Evolutionary conservation across 2,113 vertebrate species (phyloP), one percentile per base, ranked within the genome.

Genomic region (Triplophysa tibetana): DNA sequence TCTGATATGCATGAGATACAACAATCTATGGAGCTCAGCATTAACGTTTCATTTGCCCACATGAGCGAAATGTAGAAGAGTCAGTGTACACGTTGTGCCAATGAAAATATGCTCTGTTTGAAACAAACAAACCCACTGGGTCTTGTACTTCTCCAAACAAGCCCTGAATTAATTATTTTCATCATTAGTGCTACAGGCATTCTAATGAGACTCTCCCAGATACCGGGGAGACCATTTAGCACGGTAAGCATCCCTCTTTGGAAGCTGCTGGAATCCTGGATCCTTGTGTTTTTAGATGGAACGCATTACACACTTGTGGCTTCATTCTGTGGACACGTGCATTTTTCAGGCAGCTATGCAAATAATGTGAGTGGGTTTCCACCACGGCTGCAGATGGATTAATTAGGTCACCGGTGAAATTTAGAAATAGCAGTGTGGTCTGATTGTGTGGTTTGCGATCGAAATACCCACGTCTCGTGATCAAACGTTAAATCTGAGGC

Each of bases 121-220:
- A 43, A 70, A 41, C 45, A 52, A 62, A 61, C 54, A 61, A 41
- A 26, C 52, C 80, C 73, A 56, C 29, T 60, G 64, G 50, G 72
- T 50, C n/a, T 50, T 6, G n/a, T 41, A 54, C 45, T 50, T 54
- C 69, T 41, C 29, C 56, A 26, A 63, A 58, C 2, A 19, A 50
- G 11, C 69, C 79, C 29, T 43, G 29, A 68, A 21, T 63, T 64
- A 61, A 70, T 81, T 58, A 77, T n/a, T 60, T 63, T 52, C 66
- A 54, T 78, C 50, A 82, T 82, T 82, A 82, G 33, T 21, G 11
- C 67, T 72, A 58, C 60, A 73, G 23, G 29, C 60, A 77, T 77
- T 72, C 58, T 78, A 78, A 77, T 78, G 24, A 52, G 48, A 56
- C 24, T 73, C 50, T 70, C 23, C 62, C 62, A 43, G 50, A 29